Base-by-base conservation (phyloP, 2,113 vertebrate species). In the Campylomormyrus numenius region DNA sequence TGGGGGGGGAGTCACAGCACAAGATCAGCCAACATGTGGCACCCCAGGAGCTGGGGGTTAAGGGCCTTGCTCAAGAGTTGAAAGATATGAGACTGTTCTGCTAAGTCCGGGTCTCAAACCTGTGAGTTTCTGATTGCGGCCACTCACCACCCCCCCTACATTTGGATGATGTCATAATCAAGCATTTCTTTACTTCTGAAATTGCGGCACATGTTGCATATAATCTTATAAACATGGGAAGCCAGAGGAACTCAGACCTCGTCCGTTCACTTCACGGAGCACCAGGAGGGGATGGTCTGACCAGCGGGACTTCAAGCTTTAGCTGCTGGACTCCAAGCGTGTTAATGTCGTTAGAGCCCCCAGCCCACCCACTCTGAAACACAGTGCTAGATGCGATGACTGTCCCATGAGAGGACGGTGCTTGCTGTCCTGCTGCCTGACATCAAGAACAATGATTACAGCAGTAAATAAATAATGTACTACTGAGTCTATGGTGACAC, bases 261-360 rank as follows among this genome's bases (percentile, higher is more conserved):
- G 46, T 53, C 50, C n/a, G 21, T 50, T 21, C n/a, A 35, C n/a
- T 49, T 42, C 50, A 19, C 9, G 10, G 49, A 84, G n/a, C 42
- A 48, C 87, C 52, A 21, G 87, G 11, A 56, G 24, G 84, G 27
- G 49, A 31, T 39, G 39, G 50, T 52, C 85, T 88, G 48, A n/a
- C 83, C 87, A 35, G 42, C 11, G n/a, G 74, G 48, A 27, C 70
- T 42, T 10, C 39, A 52, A 48, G 74, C 66, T 31, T 42, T 8
- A 48, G 49, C 90, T 58, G 66, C 15, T 3, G 70, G 87, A 70
- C 31, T 52, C 74, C 24, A 17, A 88, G 39, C 35, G 3, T 87
- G 48, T 85, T 62, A 35, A 35, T 88, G 88, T 62, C 87, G 45
- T 90, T 88, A 87, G 85, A 19, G 13, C 31, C 83, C 87, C 49